Evolutionary conservation across 2,888 invertebrate species (phyloP), one percentile per base, ranked within the genome.

Genomic region (Athripsodes cinereus): DNA sequence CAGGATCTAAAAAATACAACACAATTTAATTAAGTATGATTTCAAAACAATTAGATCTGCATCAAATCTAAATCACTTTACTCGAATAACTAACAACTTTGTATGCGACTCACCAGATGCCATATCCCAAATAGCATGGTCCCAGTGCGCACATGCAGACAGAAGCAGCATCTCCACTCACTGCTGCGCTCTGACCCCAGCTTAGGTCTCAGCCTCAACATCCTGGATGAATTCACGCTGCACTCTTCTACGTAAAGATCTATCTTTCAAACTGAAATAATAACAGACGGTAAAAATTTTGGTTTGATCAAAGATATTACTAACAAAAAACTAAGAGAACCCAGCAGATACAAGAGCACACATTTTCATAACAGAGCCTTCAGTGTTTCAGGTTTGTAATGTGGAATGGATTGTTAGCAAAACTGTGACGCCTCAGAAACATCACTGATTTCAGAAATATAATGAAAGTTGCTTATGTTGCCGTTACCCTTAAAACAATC

Each of bases 61-160:
- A 40, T 13, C 13, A 40, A 40, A 40, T 40, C 40, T 2, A 40
- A 40, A 40, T 40, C 2, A 40, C 16, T 3, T 40, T 40, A 13
- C 40, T 8, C n/a, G n/a, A 31, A 31, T 31, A 40, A n/a, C 3
- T 40, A 13, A n/a, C n/a, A 40, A 22, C 34, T 21, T n/a, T n/a
- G n/a, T n/a, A n/a, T n/a, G n/a, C n/a, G 21, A 74, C 84, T 83
- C 76, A 91, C 90, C 81, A 91, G 79, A 74, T 92, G 90, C 90
- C 90, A 91, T 71, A 90, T 80, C 67, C 91, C 91, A 62, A 91
- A 82, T 62, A 88, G 78, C 57, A 90, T 86, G 31, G 91, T 90
- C 34, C 88, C 90, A 19, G 90, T 91, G 60, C 90, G 84, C 52
- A 92, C 92, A 74, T 92, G 92, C 58, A 90, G 80, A 66, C 90